Percentiles rank a stretch among this genome's conserved stretches.
phyloP scores from a whole-genome alignment of 1,140 invertebrate species.

The Lysiphlebus fabarum region DNA sequence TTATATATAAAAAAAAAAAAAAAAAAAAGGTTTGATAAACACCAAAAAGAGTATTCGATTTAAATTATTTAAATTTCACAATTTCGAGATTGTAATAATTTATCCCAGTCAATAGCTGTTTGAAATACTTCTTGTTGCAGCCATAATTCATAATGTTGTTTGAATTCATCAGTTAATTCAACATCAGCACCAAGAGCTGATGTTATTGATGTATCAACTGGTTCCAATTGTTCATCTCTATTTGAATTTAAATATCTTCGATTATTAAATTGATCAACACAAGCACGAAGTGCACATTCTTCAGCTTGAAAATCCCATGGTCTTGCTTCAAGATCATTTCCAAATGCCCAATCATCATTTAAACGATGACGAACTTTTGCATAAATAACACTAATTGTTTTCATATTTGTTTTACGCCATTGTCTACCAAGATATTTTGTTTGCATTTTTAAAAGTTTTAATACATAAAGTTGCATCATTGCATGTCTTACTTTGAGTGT shows the following conservation, averaged over 20 bases:
- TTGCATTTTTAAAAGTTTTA: constrained; percentile 99
- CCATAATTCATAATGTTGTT: constrained; percentile 95
- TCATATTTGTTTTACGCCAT: constrained; percentile 99
- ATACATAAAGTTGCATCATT: constrained; percentile 96
- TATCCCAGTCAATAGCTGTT: constrained; percentile 75
- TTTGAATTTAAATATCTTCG: constrained; percentile 71
- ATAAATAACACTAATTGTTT: constrained; percentile 98
- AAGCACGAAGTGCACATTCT: constrained; percentile 89
- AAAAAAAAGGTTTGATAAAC: background rate
- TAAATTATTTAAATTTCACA: constrained; percentile 40
- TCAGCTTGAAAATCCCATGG: constrained; percentile 99
- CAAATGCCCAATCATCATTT: constrained; percentile 99
- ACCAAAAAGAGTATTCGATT: background rate
- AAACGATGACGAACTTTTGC: constrained; percentile 91
- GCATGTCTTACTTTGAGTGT: constrained; percentile 94
- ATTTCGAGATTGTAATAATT: constrained; percentile 46
- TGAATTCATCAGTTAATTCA: constrained; percentile 92
- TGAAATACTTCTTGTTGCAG: constrained; percentile 95
- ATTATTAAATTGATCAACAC: constrained; percentile 94
- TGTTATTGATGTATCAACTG: constrained; percentile 80
- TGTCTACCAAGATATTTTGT: constrained; percentile 98
- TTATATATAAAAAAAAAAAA: constrained; percentile 1
- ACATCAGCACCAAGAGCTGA: constrained; percentile 75
- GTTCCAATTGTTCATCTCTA: constrained; percentile 70
- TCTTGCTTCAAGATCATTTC: constrained; percentile 94